Percentiles rank a stretch among this genome's conserved stretches.
These are phyloP conservation scores for Entelurus aequoreus DNA, from an alignment of 2,113 vertebrate species.

Conservation along the genomic window DNA sequence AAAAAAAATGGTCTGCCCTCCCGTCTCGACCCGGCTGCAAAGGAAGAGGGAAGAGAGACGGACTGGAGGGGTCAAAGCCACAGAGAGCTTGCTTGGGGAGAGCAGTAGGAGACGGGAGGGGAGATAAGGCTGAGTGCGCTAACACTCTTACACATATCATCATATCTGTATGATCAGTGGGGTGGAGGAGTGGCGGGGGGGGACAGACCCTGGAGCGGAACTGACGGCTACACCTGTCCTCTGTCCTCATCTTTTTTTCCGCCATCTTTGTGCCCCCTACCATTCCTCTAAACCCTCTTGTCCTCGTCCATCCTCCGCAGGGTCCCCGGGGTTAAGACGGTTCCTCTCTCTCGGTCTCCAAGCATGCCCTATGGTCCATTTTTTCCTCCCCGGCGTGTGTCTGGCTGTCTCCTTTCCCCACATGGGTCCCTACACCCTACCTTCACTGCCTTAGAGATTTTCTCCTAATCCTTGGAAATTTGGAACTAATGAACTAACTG, in stretches of 20 bases:
- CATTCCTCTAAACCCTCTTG: conserved; percentile 19
- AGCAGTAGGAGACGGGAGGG: conserved; percentile 38
- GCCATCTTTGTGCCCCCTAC: conserved; percentile 38
- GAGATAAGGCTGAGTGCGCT: conserved; percentile 68
- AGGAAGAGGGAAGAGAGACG: conserved; percentile 44
- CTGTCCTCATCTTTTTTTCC: conserved; percentile 49
- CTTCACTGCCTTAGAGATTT: conserved; percentile 81
- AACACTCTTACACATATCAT: conserved; percentile 74
- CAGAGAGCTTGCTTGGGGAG: conserved; percentile 61
- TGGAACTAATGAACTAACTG: conserved; percentile 99
- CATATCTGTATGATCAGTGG: conserved; percentile 73
- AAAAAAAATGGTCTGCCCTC: conserved; percentile 36
- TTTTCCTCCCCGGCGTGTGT: conserved; percentile 61
- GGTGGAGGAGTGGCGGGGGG: conserved; percentile 58
- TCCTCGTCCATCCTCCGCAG: conserved; percentile 30
- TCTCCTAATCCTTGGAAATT: conserved; percentile 94
- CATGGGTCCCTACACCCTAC: conserved; percentile 62
- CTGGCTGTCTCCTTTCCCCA: conserved; percentile 70
- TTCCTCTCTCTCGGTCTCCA: conserved; percentile 62
- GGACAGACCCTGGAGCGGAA: conserved; percentile 60
- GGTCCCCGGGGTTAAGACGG: conserved; percentile 64
- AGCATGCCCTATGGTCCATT: conserved; percentile 65
- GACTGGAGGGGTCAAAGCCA: conserved; percentile 58
- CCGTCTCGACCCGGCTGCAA: conserved; percentile 41
- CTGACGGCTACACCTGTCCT: conserved; percentile 73